A percentile compares a stretch with the other conserved stretches of the same genome.
These are phyloP conservation scores for Muricea muricata DNA, from an alignment of 92 coral and sea anemone genomes.

Conservation along the genomic window DNA sequence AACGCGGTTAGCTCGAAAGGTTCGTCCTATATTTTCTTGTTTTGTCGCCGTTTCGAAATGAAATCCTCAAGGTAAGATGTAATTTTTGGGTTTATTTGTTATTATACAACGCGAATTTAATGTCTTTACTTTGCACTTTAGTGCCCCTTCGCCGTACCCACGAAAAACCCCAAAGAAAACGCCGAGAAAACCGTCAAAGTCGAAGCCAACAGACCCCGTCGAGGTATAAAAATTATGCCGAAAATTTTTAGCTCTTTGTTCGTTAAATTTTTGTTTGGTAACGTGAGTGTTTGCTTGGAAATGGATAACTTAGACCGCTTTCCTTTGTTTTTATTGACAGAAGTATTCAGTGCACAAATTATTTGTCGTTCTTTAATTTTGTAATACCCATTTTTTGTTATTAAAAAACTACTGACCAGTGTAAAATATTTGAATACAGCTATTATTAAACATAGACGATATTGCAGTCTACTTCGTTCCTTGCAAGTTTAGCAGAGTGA, in stretches of 20 bases:
- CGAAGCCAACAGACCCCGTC: constrained; percentile 94
- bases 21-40: not conserved
- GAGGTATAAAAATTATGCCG: constrained; percentile 70
- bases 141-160: constrained; percentile 86
- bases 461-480: no score
- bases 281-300: not conserved
- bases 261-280: not conserved
- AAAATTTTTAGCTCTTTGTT: no score
- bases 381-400: no score
- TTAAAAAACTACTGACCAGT: no score
- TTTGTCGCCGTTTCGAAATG: constrained; percentile 28
- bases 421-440: no score
- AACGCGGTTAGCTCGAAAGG: constrained; percentile 41
- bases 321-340: no score
- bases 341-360: no score
- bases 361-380: no score
- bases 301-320: not conserved
- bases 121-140: constrained; percentile 5
- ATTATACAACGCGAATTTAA: not conserved
- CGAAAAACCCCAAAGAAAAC: constrained; percentile 89
- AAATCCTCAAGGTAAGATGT: constrained; percentile 20
- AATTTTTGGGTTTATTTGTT: not conserved
- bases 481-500: no score
- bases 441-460: no score
- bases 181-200: constrained; percentile 65